These are phyloP conservation scores for Diarsia mendica DNA, from an alignment of 2,888 invertebrate species.

Conservation along the genomic window DNA sequence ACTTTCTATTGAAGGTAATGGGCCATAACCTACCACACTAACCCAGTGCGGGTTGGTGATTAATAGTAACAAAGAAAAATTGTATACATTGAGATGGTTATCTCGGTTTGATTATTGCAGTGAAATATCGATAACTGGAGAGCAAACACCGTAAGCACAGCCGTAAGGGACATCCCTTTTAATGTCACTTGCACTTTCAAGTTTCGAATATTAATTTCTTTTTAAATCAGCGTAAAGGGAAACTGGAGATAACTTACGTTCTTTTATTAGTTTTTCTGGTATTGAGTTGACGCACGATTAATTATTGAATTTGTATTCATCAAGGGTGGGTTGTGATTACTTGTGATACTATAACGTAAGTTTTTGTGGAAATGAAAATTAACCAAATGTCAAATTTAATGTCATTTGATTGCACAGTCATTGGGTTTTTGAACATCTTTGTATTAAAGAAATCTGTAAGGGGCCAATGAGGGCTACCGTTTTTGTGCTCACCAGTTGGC, in stretches of 20 bases:
- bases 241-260: background rate
- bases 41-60: too few species aligned
- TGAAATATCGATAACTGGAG: slow-evolving; percentile 22
- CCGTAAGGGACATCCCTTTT: slow-evolving; percentile 27
- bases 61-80: too few species aligned
- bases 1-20: too few species aligned
- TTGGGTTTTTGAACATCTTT: too few species aligned
- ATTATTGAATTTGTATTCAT: too few species aligned
- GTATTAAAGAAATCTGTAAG: background rate
- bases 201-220: background rate
- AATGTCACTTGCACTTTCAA: slow-evolving; percentile 23
- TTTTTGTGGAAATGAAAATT: slow-evolving; percentile 5
- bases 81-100: slow-evolving; percentile 19
- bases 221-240: background rate
- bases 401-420: background rate
- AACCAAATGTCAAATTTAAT: slow-evolving; percentile 9
- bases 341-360: background rate
- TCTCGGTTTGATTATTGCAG: slow-evolving; percentile 15
- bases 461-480: too few species aligned
- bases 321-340: too few species aligned
- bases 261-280: too few species aligned
- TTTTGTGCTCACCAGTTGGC: too few species aligned
- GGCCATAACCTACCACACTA: too few species aligned
- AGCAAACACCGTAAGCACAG: slow-evolving; percentile 3
- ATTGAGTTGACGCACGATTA: too few species aligned